Evolutionary conservation across 1,140 invertebrate genomes (phyloP).

Genomic region (Euura lappo): DNA sequence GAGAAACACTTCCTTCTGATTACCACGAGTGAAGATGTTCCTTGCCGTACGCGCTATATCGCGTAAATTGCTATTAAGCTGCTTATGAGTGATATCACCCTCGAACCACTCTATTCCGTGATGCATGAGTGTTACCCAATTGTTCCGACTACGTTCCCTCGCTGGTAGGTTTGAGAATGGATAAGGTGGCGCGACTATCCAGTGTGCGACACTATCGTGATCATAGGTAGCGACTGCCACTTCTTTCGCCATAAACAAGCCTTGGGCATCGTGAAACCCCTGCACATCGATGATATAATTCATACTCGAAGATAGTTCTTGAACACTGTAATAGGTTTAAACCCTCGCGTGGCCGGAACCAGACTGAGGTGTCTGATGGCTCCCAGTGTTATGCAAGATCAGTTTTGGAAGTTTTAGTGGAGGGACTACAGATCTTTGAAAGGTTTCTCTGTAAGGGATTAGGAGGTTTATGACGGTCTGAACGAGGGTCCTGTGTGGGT

Average conservation of each 20-base stretch:
- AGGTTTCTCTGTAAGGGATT: neutral
- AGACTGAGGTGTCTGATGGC: too few relatives aligned
- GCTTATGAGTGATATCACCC: neutral
- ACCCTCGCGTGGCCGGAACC: too few relatives aligned
- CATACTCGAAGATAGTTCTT: too few relatives aligned
- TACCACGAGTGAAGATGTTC: neutral
- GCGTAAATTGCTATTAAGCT: neutral
- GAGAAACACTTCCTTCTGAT: neutral
- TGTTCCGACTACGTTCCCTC: neutral
- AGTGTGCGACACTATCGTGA: neutral
- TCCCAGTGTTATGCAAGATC: too few relatives aligned
- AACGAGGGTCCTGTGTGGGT: neutral
- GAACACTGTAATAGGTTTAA: too few relatives aligned
- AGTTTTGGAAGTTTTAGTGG: neutral
- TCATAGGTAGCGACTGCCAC: neutral
- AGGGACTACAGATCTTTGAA: neutral
- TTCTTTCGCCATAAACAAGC: neutral
- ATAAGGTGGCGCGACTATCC: neutral
- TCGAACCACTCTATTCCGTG: neutral
- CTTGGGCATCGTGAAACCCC: neutral
- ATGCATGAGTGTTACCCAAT: neutral
- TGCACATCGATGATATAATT: neutral
- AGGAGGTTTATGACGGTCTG: neutral
- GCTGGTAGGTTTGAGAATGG: neutral
- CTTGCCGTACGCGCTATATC: neutral